phyloP scores from a whole-genome alignment of 2,797 vertebrate genomes.

The Onychomys arenicola region DNA sequence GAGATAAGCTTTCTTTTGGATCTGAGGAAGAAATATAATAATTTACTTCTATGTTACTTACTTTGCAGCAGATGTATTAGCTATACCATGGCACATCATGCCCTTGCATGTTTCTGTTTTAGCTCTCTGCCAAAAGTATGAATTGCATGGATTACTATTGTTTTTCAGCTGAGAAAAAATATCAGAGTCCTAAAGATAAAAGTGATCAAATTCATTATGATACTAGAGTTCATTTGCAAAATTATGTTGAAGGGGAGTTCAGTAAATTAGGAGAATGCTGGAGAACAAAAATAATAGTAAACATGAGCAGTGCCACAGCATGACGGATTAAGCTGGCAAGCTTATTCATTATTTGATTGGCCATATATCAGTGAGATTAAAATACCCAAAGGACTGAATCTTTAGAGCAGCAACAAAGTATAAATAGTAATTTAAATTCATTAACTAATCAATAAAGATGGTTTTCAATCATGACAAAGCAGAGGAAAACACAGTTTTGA shows the following conservation, averaged over 20 bases:
- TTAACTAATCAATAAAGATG: not conserved
- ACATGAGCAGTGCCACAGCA: not conserved
- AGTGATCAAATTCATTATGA: not conserved
- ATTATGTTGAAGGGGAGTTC: not conserved
- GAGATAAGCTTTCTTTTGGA: not conserved
- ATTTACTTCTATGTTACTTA: not conserved
- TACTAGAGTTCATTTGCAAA: not conserved
- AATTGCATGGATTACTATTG: not conserved
- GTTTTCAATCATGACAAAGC: not conserved
- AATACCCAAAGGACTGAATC: not conserved
- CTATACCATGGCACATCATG: not conserved
- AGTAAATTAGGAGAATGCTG: not conserved
- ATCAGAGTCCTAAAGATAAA: not conserved
- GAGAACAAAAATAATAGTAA: not conserved
- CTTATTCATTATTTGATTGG: not conserved
- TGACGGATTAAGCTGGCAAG: not conserved
- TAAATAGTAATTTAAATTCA: not conserved
- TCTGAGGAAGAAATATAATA: not conserved
- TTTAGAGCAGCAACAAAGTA: not conserved
- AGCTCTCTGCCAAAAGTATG: not conserved
- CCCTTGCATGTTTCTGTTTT: not conserved
- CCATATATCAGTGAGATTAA: not conserved
- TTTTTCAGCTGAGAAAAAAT: not conserved
- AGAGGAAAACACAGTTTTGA: not conserved
- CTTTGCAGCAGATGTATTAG: not conserved